phyloP scores from a whole-genome alignment of 1,140 invertebrate genomes.

The Anastrepha obliqua region DNA sequence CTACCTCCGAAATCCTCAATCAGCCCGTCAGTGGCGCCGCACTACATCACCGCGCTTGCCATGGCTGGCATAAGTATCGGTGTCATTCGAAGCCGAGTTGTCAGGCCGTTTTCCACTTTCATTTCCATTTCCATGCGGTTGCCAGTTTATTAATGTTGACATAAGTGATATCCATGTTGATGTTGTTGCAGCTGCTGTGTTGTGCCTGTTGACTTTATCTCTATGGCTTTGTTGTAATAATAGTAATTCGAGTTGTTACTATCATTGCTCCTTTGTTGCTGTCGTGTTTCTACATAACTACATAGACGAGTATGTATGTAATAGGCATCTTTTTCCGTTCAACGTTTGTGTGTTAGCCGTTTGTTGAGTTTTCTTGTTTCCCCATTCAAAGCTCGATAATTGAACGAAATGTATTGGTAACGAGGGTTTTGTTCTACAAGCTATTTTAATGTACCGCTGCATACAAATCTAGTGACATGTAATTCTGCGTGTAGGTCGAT shows the following conservation, averaged over 20 bases:
- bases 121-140: slow-evolving; percentile 49
- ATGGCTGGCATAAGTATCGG: neutral
- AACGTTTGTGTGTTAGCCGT: neutral
- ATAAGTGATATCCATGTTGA: slow-evolving; percentile 42
- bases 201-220: slow-evolving; percentile 51
- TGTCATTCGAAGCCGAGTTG: neutral
- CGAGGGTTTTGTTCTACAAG: neutral
- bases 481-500: too few relatives aligned
- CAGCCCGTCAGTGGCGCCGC: neutral
- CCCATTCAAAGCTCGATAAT: slow-evolving; percentile 18
- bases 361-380: neutral
- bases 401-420: slow-evolving; percentile 36
- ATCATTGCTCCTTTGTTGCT: slow-evolving; percentile 22
- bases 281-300: neutral
- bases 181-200: slow-evolving; percentile 2
- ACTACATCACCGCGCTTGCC: neutral
- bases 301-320: neutral
- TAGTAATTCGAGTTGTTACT: slow-evolving; percentile 48
- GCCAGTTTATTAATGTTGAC: slow-evolving; percentile 51
- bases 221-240: slow-evolving; percentile 49
- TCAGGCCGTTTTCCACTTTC: slow-evolving; percentile 45
- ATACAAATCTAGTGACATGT: too few relatives aligned
- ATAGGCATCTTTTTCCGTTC: neutral
- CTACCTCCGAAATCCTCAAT: slow-evolving; percentile 14
- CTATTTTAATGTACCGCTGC: neutral